Evolutionary conservation across 2,113 vertebrate species (phyloP).

Genomic region (Menura novaehollandiae): DNA sequence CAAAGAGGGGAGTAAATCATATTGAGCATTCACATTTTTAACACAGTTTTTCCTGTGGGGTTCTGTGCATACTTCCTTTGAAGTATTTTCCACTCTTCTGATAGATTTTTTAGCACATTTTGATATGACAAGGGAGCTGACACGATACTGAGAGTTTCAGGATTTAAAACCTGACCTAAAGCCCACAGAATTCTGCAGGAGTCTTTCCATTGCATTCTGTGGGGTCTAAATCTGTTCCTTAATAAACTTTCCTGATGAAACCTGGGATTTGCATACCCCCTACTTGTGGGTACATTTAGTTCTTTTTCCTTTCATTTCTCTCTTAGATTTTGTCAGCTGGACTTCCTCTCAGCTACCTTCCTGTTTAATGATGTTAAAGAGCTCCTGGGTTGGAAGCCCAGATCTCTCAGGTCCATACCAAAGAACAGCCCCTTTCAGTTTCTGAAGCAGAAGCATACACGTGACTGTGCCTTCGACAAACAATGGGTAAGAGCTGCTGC

Average conservation of each 20-base stretch:
- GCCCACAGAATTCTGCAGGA: neutral
- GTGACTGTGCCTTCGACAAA: neutral
- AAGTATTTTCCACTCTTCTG: neutral
- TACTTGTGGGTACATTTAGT: neutral
- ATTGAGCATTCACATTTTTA: neutral
- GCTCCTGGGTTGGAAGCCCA: neutral
- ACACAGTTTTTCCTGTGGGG: neutral
- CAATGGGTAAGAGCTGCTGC: neutral
- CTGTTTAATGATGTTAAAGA: neutral
- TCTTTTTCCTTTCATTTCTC: neutral
- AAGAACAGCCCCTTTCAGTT: neutral
- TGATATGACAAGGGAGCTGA: neutral
- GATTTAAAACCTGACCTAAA: neutral
- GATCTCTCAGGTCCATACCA: neutral
- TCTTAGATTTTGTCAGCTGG: neutral
- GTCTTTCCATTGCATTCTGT: neutral
- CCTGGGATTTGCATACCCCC: neutral
- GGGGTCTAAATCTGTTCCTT: neutral
- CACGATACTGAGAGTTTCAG: neutral
- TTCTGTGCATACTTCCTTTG: neutral
- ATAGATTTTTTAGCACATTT: neutral
- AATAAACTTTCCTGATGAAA: neutral
- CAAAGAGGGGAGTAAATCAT: conserved; percentile 20
- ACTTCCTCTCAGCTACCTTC: neutral
- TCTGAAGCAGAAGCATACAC: neutral